A percentile compares a stretch with the other conserved stretches of the same genome.
Conservation (phyloP, 1,140 invertebrate genomes). For the Ips typographus region DNA sequence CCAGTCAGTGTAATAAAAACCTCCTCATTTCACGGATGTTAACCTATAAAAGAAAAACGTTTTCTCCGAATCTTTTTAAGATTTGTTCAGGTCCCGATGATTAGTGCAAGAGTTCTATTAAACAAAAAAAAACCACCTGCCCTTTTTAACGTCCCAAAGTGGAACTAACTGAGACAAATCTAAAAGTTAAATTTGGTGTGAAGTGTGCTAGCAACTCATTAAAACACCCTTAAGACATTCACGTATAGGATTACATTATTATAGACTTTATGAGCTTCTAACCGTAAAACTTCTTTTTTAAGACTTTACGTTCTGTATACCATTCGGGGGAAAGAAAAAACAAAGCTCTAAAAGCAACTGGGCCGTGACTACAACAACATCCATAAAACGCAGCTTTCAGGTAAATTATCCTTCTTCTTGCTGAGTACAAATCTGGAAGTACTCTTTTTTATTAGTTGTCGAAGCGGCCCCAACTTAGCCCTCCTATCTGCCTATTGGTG, state of each 20-base stretch:
- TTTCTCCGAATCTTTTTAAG: conserved; percentile 12
- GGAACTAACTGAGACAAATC: conserved; percentile 6
- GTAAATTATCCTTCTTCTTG: conserved; percentile 14
- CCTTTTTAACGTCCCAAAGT: conserved; percentile 6
- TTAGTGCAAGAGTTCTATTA: conserved; percentile 15
- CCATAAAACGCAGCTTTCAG: conserved; percentile 2
- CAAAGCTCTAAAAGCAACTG: conserved; percentile 7
- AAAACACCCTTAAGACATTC: conserved; percentile 3
- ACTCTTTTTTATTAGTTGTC: conserved; percentile 8
- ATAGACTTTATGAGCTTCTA: conserved; percentile 10
- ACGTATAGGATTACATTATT: background rate
- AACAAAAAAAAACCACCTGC: conserved; percentile 5
- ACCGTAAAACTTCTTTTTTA: conserved; percentile 6
- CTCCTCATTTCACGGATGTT: conserved; percentile 17
- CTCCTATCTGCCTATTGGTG: conserved; percentile 14
- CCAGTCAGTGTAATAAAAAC: background rate
- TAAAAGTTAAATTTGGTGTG: conserved; percentile 16
- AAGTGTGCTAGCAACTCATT: conserved; percentile 17
- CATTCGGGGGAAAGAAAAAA: background rate
- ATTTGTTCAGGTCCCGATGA: conserved; percentile 21
- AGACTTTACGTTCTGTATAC: background rate
- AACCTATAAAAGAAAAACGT: conserved; percentile 15
- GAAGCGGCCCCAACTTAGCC: conserved; percentile 10
- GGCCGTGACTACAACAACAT: conserved; percentile 1
- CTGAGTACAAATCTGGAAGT: conserved; percentile 7